phyloP scores from a whole-genome alignment of 2,113 vertebrate genomes.

The Callocephalon fimbriatum region DNA sequence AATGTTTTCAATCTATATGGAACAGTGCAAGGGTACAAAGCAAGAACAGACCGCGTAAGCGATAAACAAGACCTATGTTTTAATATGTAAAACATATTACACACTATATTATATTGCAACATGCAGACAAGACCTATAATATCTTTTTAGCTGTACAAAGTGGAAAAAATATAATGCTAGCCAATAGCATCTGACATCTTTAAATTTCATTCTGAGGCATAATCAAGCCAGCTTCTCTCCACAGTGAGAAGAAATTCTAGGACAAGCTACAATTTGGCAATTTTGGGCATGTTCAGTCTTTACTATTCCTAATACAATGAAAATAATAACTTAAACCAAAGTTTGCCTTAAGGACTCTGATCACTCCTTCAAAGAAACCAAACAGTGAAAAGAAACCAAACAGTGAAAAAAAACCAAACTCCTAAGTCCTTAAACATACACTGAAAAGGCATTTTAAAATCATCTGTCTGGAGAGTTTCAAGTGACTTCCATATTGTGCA shows the following conservation, averaged over 20 bases:
- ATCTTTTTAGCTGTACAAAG: neutral
- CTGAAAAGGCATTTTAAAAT: neutral
- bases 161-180: neutral
- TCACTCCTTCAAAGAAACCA: neutral
- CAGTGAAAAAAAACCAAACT: neutral
- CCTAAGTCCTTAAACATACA: neutral
- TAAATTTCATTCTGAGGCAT: neutral
- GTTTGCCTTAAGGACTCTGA: neutral
- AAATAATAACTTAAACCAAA: neutral
- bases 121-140: rapidly evolving
- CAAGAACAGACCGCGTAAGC: neutral
- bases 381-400: neutral
- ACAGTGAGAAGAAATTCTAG: neutral
- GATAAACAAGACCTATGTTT: neutral
- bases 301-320: neutral
- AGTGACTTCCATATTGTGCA: neutral
- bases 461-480: neutral
- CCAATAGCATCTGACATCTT: neutral
- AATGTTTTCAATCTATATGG: neutral
- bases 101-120: rapidly evolving
- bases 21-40: neutral
- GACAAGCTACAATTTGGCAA: neutral
- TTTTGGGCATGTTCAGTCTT: neutral
- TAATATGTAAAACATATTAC: rapidly evolving
- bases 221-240: neutral